Evolutionary conservation across 2,888 invertebrate genomes (phyloP), one percentile per base, ranked within the genome.

Genomic region (Eulithis testata): DNA sequence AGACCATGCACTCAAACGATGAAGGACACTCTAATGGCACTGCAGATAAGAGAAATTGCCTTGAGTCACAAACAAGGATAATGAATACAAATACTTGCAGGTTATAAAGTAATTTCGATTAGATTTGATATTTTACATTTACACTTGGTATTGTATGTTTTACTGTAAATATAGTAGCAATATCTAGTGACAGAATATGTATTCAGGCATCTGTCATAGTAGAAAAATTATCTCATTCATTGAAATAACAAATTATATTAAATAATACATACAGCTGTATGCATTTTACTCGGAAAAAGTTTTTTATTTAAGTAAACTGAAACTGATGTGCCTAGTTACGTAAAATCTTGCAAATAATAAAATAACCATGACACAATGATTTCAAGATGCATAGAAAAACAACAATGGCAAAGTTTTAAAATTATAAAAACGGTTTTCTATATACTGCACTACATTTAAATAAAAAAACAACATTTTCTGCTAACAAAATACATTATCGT

Each of bases 401-500:
- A 3, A 37, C 37, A 37, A 37, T 37, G 1, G 37, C 8, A 8
- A 5, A 7, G 37, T 7, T 40, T 40, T 36, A 9, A 36, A 45
- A 56, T 7, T 49, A 21, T 5, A 21, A 21, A 45, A 36, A 45
- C 5, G 11, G 6, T 49, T 57, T 11, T 57, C 37, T 40, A 58
- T 43, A 37, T 11, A 43, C 43, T 21, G 51, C 40, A 8, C 40
- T 43, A 58, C 27, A 43, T 9, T 8, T 8, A 7, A 7, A n/a
- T n/a, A n/a, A 37, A 60, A 60, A 60, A 44, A 44, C 14, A 52
- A 37, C 11, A 53, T 9, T 77, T 9, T 49, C 49, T 21, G 8
- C 49, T 9, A 0, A 76, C 75, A 31, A 77, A 78, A 36, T 37
- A 12, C 21, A 53, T 40, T 40, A n/a, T 12, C 52, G 31, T 36